Percentiles rank a stretch among this genome's conserved stretches.
Evolutionary conservation across 2,113 vertebrate genomes (phyloP).

Genomic region (Aptenodytes forsteri): DNA sequence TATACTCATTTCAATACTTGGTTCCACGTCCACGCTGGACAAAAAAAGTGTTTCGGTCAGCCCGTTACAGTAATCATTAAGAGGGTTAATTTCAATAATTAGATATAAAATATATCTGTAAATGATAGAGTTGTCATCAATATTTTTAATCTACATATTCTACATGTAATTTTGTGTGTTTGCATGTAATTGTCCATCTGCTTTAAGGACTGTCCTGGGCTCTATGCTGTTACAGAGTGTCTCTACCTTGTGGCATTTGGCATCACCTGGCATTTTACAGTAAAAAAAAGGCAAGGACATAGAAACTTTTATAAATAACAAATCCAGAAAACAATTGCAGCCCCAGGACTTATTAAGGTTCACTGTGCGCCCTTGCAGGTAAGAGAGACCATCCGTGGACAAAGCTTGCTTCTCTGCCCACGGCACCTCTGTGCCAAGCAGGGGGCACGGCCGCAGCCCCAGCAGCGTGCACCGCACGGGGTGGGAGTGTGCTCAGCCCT

Average conservation of each 20-base stretch:
- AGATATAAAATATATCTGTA: neutral
- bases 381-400: neutral
- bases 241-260: neutral
- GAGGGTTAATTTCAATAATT: neutral
- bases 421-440: slow-evolving; percentile 15
- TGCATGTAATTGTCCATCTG: neutral
- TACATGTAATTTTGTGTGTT: neutral
- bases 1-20: neutral
- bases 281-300: neutral
- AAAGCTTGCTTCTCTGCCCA: slow-evolving; percentile 29
- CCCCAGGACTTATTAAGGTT: neutral
- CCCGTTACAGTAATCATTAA: neutral
- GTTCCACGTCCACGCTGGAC: neutral
- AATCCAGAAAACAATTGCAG: neutral
- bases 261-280: neutral
- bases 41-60: neutral
- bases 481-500: slow-evolving; percentile 32
- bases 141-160: neutral
- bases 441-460: neutral
- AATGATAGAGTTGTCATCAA: neutral
- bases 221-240: neutral
- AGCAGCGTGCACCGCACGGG: neutral
- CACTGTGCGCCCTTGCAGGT: fast-evolving
- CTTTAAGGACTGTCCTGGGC: neutral
- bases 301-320: neutral